A percentile compares a stretch with the other conserved stretches of the same genome.
Conservation (phyloP, 2,113 vertebrate species). For the Platanista minor region DNA sequence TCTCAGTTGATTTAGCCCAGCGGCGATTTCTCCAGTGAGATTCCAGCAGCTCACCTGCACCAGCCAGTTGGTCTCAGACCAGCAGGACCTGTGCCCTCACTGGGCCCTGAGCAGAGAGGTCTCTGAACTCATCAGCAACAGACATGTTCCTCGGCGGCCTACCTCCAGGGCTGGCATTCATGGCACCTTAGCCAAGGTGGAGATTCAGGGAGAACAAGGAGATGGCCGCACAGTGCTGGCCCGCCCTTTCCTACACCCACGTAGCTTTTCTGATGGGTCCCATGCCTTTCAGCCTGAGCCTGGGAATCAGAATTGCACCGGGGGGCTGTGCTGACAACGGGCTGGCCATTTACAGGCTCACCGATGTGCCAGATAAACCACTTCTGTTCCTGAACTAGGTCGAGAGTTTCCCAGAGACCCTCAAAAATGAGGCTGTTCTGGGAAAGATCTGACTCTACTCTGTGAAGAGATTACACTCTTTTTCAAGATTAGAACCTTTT, state of each 20-base stretch:
- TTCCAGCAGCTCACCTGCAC: not conserved
- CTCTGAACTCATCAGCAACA: not conserved
- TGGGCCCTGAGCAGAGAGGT: not conserved
- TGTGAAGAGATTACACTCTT: conserved; percentile 13
- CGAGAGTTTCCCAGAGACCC: conserved; percentile 21
- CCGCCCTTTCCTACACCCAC: not conserved
- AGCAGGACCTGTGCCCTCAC: not conserved
- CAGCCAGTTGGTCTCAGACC: not conserved
- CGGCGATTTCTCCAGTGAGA: not conserved
- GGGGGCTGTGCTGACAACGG: not conserved
- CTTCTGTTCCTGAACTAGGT: not conserved
- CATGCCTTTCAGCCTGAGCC: not conserved
- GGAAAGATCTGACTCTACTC: conserved; percentile 5
- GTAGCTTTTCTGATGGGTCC: not conserved
- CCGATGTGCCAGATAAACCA: not conserved
- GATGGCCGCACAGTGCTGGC: not conserved
- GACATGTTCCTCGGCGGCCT: not conserved
- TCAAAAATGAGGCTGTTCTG: not conserved
- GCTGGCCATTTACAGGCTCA: not conserved
- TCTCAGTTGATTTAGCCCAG: not conserved
- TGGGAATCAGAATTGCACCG: not conserved
- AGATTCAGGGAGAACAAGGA: not conserved
- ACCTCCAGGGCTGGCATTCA: not conserved
- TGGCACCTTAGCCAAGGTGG: rapidly evolving
- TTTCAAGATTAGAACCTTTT: conserved; percentile 58